These are phyloP conservation scores for Gallirallus australis DNA, from an alignment of 2,797 vertebrate genomes.

Conservation along the genomic window DNA sequence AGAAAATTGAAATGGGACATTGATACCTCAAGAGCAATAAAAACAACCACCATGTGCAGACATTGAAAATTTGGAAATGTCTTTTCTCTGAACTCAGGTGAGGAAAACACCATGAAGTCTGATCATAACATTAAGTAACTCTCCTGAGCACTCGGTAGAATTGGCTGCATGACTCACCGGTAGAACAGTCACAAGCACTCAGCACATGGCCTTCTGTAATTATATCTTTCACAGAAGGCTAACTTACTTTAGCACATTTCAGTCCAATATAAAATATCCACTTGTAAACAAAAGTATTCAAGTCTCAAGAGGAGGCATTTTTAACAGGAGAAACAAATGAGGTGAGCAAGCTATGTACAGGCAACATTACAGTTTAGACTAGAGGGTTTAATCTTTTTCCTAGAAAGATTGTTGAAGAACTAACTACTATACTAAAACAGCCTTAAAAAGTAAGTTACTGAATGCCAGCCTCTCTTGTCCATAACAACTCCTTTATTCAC, in stretches of 20 bases:
- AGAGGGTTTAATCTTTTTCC: neutral
- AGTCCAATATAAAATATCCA: neutral
- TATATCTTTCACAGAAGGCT: constrained; percentile 21
- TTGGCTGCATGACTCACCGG: neutral
- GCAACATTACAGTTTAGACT: neutral
- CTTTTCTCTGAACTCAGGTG: neutral
- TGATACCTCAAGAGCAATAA: neutral
- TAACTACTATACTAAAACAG: neutral
- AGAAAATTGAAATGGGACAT: neutral
- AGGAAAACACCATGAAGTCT: neutral
- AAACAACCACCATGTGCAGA: neutral
- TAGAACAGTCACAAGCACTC: constrained; percentile 6
- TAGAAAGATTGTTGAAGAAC: neutral
- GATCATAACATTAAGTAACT: neutral
- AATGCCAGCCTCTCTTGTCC: neutral
- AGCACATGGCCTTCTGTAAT: constrained; percentile 19
- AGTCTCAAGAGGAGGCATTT: neutral
- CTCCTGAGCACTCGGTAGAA: neutral
- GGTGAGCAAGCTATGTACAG: neutral
- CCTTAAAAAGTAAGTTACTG: neutral
- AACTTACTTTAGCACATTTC: neutral
- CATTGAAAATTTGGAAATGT: neutral
- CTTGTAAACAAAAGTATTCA: neutral
- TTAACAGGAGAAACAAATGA: neutral
- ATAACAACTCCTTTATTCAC: neutral